phyloP scores from a whole-genome alignment of 2,113 vertebrate genomes.

The Daboia siamensis region DNA sequence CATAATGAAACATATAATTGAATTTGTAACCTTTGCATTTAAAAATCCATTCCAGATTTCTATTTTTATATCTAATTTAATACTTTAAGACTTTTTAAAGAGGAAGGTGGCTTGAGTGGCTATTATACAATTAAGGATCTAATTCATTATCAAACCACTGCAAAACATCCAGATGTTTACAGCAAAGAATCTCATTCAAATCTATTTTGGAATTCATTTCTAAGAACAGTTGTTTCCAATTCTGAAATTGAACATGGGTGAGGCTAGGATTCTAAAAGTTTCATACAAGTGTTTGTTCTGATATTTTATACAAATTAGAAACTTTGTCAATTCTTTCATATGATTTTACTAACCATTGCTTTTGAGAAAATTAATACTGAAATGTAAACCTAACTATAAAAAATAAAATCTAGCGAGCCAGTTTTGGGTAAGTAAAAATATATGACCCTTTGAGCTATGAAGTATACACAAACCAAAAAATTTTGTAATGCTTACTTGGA shows the following conservation, averaged over 20 bases:
- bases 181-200: neutral
- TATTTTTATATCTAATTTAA: neutral
- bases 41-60: neutral
- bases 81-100: neutral
- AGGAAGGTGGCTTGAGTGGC: neutral
- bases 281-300: neutral
- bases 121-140: neutral
- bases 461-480: neutral
- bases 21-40: neutral
- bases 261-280: neutral
- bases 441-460: neutral
- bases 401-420: neutral
- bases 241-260: neutral
- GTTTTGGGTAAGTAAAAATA: neutral
- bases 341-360: neutral
- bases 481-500: conserved; percentile 78
- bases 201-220: neutral
- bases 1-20: neutral
- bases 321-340: neutral
- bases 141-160: too few relatives aligned
- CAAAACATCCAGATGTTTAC: neutral
- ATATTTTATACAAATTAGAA: neutral
- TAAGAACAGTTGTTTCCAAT: neutral
- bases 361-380: neutral
- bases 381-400: neutral